Conservation (phyloP, 2,888 invertebrate species). For the Nebria salina region DNA sequence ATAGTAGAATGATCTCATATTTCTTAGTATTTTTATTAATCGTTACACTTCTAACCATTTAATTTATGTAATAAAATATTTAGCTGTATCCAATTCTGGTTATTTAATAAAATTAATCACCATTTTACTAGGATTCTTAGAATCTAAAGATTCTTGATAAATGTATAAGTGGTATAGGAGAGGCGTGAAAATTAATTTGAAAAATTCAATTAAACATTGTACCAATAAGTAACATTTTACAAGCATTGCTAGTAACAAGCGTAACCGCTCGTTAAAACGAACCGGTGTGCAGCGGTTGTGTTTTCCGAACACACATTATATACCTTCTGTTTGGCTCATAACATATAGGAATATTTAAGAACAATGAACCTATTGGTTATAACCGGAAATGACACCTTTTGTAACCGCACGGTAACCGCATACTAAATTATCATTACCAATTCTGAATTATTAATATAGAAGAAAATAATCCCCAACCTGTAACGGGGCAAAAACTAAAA, state of each 20-base stretch:
- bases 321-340: background rate
- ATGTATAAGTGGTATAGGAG: too few relatives aligned
- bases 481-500: background rate
- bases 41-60: too few relatives aligned
- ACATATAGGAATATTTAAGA: background rate
- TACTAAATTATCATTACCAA: conserved; percentile 5
- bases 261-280: background rate
- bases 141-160: too few relatives aligned
- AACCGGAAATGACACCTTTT: conserved; percentile 20
- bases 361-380: conserved; percentile 7
- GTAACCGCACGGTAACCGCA: conserved; percentile 12
- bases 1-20: too few relatives aligned
- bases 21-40: too few relatives aligned
- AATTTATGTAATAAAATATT: too few relatives aligned
- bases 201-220: too few relatives aligned
- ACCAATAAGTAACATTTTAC: too few relatives aligned
- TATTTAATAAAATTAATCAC: too few relatives aligned
- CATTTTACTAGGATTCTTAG: too few relatives aligned
- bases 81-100: too few relatives aligned
- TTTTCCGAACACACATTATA: conserved; percentile 1
- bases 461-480: background rate
- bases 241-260: background rate
- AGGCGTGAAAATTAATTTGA: too few relatives aligned
- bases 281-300: background rate
- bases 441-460: background rate